A percentile compares a stretch with the other conserved stretches of the same genome.
These are phyloP conservation scores for Hyalella azteca DNA, from an alignment of 2,888 invertebrate species.

Conservation along the genomic window DNA sequence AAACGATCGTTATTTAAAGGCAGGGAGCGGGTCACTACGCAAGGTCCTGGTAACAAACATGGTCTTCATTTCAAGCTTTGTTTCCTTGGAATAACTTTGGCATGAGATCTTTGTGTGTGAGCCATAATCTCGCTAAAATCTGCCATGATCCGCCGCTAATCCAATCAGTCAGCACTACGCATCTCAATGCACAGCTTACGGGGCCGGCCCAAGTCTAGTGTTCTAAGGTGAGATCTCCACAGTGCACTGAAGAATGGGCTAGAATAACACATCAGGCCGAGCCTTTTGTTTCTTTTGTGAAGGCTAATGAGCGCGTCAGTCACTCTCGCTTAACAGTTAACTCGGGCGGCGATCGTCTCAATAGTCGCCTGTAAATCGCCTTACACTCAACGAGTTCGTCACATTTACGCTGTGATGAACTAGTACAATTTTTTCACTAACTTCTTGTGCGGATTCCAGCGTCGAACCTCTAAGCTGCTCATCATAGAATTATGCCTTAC, in stretches of 20 bases:
- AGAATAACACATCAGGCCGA: neutral
- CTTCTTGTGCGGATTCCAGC: no score
- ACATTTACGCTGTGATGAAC: no score
- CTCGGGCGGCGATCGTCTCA: neutral
- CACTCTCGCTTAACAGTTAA: conserved; percentile 6
- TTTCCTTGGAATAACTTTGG: conserved; percentile 21
- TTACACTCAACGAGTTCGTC: no score
- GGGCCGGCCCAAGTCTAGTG: neutral
- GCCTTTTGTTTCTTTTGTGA: conserved; percentile 1
- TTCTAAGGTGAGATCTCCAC: neutral
- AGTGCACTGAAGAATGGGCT: no score
- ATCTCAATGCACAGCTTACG: neutral
- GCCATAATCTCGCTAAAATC: conserved; percentile 5
- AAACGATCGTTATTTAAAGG: no score
- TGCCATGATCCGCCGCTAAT: conserved; percentile 4
- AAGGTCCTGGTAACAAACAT: no score
- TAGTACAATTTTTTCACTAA: no score
- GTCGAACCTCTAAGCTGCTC: no score
- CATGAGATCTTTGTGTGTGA: neutral
- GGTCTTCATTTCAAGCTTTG: neutral
- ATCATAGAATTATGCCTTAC: no score
- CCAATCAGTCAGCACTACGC: conserved; percentile 15
- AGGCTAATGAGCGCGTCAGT: neutral
- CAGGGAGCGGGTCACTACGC: no score
- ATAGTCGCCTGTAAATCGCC: neutral